Evolutionary conservation across 2,797 vertebrate species (phyloP), one percentile per base, ranked within the genome.

Genomic region (Alfaro cultratus): DNA sequence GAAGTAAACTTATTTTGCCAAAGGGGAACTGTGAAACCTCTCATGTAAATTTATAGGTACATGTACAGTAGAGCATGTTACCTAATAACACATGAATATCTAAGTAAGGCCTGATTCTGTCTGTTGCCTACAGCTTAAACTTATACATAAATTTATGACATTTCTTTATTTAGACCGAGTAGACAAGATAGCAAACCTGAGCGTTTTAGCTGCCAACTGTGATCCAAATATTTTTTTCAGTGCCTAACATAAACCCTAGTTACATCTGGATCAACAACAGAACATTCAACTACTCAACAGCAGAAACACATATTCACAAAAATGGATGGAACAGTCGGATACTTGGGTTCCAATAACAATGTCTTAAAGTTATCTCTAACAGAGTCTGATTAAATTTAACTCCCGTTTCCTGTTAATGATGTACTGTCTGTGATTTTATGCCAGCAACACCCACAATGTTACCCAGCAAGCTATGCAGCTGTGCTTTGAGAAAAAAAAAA

Each of bases 101-200:
- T 76, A 89, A 86, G 88, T 83, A 29, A 87, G 80, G 74, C 45
- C 80, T 84, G 75, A 91, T 91, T 80, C 53, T 11, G 84, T 80
- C 87, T 77, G 80, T 85, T 43, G 79, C 81, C 76, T 71, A 13
- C 29, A 76, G 82, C 78, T 43, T 41, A 81, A 75, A 85, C 57
- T 43, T 73, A 62, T 62, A 80, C 53, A 68, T 34, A 80, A 10
- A 43, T 46, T 53, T 71, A 74, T 77, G 64, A 76, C n/a, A 60
- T 73, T 34, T 68, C 46, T 82, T 80, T 73, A 70, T 84, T 81
- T 82, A 55, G 47, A 62, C 18, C 0, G 74, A 77, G 77, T 55
- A 47, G 13, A 76, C 23, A 75, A 13, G 74, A 77, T 12, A 26
- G 57, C 23, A 18, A 68, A 47, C 60, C 11, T 72, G 12, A 47